Evolutionary conservation across 2,113 vertebrate species (phyloP).

Genomic region (Aegotheles bennettii): DNA sequence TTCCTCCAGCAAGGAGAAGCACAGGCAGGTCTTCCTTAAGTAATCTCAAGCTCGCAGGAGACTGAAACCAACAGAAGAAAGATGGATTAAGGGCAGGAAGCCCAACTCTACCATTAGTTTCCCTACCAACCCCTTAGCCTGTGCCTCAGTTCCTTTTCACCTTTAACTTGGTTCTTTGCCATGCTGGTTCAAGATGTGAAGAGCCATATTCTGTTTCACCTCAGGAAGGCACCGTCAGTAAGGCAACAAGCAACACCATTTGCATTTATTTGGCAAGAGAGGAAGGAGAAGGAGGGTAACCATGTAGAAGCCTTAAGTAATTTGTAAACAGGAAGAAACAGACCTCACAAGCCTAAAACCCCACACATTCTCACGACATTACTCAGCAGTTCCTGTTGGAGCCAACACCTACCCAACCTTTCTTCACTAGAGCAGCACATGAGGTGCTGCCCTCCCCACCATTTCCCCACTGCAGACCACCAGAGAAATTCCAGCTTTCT

Average conservation of each 20-base stretch:
- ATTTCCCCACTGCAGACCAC: background rate
- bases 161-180: background rate
- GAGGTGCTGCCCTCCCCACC: background rate
- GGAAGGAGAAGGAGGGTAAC: background rate
- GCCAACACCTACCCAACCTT: background rate
- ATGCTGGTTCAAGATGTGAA: too few species aligned
- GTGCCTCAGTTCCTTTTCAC: background rate
- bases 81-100: background rate
- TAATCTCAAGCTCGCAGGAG: background rate
- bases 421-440: background rate
- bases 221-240: background rate
- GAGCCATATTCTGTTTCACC: background rate
- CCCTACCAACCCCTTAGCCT: background rate
- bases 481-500: background rate
- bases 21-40: background rate
- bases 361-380: background rate
- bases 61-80: background rate
- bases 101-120: background rate
- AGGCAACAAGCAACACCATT: background rate
- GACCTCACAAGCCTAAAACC: background rate
- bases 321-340: background rate
- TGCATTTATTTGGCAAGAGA: background rate
- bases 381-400: background rate
- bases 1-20: background rate
- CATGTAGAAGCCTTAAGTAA: background rate